Evolutionary conservation across 2,113 vertebrate species (phyloP).

Genomic region (Sylvilagus bachmani): DNA sequence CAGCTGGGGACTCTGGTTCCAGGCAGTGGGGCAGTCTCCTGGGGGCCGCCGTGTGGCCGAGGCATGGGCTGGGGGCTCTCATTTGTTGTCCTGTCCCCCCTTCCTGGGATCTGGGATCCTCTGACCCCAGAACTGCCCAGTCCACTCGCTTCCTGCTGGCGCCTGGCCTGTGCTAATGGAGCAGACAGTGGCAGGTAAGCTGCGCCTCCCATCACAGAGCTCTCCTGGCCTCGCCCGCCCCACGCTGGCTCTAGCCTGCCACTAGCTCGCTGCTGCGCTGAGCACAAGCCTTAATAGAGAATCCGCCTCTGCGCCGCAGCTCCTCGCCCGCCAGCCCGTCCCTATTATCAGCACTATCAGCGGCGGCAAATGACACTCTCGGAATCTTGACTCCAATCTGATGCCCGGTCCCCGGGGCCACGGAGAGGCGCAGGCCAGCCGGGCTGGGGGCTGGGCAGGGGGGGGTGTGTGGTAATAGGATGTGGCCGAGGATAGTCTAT

Average conservation of each 20-base stretch:
- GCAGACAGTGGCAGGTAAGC: not conserved
- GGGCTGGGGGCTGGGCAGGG: conserved; percentile 74
- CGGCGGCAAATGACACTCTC: conserved; percentile 83
- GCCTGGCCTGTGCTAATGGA: not conserved
- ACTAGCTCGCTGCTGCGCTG: conserved; percentile 37
- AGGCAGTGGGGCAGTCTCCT: not conserved
- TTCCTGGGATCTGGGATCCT: conserved; percentile 4
- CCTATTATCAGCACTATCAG: conserved; percentile 85
- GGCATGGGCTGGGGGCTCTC: not conserved
- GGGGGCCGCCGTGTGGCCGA: not conserved
- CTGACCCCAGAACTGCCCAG: not conserved
- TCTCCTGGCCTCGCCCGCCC: not conserved
- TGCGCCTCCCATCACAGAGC: not conserved
- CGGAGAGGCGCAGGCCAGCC: conserved; percentile 67
- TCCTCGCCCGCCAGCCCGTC: conserved; percentile 65
- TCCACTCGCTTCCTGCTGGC: not conserved
- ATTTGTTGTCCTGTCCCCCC: not conserved
- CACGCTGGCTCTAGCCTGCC: not conserved
- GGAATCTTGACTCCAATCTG: conserved; percentile 86
- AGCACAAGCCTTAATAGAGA: conserved; percentile 81
- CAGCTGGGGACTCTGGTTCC: not conserved
- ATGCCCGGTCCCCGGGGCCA: conserved; percentile 82
- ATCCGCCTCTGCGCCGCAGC: conserved; percentile 69
- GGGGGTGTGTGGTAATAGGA: conserved; percentile 74
- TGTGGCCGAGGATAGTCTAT: conserved; percentile 78